phyloP scores from a whole-genome alignment of 2,113 vertebrate genomes.

The Alces alces region DNA sequence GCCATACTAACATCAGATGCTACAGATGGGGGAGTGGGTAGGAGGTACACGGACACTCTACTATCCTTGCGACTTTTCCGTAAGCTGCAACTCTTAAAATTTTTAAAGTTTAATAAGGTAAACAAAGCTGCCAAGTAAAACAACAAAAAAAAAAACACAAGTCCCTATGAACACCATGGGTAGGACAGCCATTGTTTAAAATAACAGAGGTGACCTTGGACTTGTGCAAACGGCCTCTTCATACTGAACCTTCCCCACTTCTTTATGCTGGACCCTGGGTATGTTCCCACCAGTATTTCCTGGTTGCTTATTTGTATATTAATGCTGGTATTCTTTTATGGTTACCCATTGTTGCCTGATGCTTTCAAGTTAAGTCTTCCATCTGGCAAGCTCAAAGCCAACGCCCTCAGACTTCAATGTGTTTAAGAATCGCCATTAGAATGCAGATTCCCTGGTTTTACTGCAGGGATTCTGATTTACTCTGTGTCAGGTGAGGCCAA shows the following conservation, averaged over 20 bases:
- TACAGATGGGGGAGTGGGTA: background rate
- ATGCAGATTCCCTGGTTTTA: background rate
- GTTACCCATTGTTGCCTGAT: too few relatives aligned
- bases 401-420: background rate
- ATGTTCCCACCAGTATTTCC: rapidly evolving
- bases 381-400: background rate
- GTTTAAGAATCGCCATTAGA: background rate
- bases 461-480: background rate
- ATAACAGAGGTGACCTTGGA: background rate
- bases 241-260: rapidly evolving
- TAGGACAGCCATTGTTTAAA: too few relatives aligned
- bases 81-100: background rate
- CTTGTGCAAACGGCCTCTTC: background rate
- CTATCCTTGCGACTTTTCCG: background rate
- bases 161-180: rapidly evolving
- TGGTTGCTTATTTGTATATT: too few relatives aligned
- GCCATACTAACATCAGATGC: rapidly evolving
- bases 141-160: background rate
- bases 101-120: background rate
- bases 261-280: background rate
- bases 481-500: background rate
- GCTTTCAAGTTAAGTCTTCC: background rate
- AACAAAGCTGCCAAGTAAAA: background rate
- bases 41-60: background rate
- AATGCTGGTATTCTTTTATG: background rate